Evolutionary conservation across 2,888 invertebrate genomes (phyloP).

Genomic region (Agrochola macilenta): DNA sequence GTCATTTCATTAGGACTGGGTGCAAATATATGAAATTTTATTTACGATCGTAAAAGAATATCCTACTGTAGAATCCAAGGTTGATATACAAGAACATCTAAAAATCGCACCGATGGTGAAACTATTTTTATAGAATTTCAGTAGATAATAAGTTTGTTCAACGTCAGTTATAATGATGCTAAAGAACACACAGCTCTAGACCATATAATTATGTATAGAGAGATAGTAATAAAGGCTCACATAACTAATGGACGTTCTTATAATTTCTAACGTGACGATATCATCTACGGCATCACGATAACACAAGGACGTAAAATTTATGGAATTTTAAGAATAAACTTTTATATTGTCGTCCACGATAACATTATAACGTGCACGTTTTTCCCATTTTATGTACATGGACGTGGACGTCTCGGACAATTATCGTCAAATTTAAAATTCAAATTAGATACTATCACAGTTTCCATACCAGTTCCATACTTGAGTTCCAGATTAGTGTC

Average conservation of each 20-base stretch:
- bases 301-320: too few relatives aligned
- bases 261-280: too few relatives aligned
- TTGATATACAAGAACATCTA: neutral
- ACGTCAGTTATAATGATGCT: neutral
- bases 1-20: neutral
- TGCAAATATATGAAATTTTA: neutral
- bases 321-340: too few relatives aligned
- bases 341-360: too few relatives aligned
- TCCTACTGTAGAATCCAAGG: too few relatives aligned
- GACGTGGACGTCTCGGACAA: too few relatives aligned
- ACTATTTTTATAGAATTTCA: neutral
- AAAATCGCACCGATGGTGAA: neutral
- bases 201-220: neutral
- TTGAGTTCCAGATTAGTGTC: constrained; percentile 76
- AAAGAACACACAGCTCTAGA: neutral
- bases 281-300: too few relatives aligned
- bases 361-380: too few relatives aligned
- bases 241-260: neutral
- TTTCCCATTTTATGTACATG: too few relatives aligned
- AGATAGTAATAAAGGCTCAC: neutral
- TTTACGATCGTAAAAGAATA: neutral
- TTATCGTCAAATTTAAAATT: neutral
- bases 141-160: neutral
- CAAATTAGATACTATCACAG: neutral
- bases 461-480: constrained; percentile 77